Percentiles rank a stretch among this genome's conserved stretches.
Evolutionary conservation across 1,140 invertebrate species (phyloP).

Genomic region (Zaprionus taronus): DNA sequence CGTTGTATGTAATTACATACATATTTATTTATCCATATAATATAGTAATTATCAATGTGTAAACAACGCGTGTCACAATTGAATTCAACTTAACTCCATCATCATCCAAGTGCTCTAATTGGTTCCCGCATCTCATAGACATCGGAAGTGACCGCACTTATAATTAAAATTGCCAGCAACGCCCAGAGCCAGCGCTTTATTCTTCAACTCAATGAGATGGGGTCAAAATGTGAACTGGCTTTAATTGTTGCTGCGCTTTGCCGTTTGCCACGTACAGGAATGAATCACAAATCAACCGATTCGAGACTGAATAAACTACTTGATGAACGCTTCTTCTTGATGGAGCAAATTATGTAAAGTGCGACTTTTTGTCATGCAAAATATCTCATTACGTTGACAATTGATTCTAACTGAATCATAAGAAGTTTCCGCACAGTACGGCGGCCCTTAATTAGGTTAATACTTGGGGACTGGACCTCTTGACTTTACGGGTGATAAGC

Average conservation of each 20-base stretch:
- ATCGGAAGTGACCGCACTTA: conserved; percentile 65
- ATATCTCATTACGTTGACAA: conserved; percentile 19
- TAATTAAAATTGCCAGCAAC: conserved; percentile 78
- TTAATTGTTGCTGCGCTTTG: conserved; percentile 58
- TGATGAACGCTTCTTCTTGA: conserved; percentile 11
- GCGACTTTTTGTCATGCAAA: conserved; percentile 67
- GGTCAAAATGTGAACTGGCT: conserved; percentile 73
- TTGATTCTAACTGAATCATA: conserved; percentile 34
- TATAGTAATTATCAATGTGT: conserved; percentile 8
- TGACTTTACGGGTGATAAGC: conserved; percentile 28
- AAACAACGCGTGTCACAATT: conserved; percentile 56
- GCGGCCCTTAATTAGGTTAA: conserved; percentile 31
- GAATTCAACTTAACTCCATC: conserved; percentile 48
- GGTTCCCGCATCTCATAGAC: conserved; percentile 77
- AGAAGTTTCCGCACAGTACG: conserved; percentile 1
- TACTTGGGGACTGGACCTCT: conserved; percentile 32
- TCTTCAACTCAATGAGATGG: conserved; percentile 63
- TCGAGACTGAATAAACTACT: conserved; percentile 43
- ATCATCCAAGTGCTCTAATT: conserved; percentile 67
- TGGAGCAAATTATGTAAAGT: conserved; percentile 69
- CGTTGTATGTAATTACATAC: not conserved
- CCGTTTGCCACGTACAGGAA: conserved; percentile 25
- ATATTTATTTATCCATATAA: not conserved
- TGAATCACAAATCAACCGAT: conserved; percentile 42
- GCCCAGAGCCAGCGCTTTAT: conserved; percentile 57